These are phyloP conservation scores for Caenorhabditis zanzibari DNA, from an alignment of 2,888 invertebrate species.

Conservation along the genomic window DNA sequence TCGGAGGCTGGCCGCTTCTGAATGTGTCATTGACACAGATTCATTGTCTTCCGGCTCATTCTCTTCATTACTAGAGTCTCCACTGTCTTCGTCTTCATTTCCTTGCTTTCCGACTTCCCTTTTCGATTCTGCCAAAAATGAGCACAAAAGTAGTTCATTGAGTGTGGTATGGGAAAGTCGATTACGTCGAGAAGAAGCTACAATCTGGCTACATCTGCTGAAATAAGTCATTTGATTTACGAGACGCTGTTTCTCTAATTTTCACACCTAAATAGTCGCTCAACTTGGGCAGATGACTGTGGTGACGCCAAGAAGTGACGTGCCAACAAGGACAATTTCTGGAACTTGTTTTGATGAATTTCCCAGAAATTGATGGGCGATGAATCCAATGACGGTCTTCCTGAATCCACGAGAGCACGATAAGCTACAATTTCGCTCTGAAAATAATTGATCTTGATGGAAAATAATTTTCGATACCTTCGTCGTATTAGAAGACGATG, in stretches of 20 bases:
- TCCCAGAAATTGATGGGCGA: background rate
- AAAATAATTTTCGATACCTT: background rate
- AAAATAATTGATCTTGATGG: too few relatives aligned
- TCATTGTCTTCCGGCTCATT: too few relatives aligned
- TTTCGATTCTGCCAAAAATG: background rate
- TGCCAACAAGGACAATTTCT: background rate
- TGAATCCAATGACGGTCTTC: background rate
- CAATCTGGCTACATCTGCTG: background rate
- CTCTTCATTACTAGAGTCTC: too few relatives aligned
- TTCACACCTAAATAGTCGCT: background rate
- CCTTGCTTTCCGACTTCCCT: too few relatives aligned
- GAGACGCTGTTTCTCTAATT: too few relatives aligned
- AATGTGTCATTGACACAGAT: too few relatives aligned
- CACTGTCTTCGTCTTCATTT: too few relatives aligned
- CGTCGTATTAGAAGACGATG: background rate
- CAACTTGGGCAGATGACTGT: background rate
- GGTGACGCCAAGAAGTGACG: background rate
- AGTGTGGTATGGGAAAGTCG: background rate
- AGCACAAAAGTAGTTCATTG: background rate
- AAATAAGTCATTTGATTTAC: too few relatives aligned
- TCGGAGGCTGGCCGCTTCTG: too few relatives aligned
- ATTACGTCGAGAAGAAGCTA: background rate
- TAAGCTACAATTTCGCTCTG: too few relatives aligned
- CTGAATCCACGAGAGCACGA: too few relatives aligned
- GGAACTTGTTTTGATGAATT: background rate